Evolutionary conservation across 2,797 vertebrate genomes (phyloP).

Genomic region (Channa striata): DNA sequence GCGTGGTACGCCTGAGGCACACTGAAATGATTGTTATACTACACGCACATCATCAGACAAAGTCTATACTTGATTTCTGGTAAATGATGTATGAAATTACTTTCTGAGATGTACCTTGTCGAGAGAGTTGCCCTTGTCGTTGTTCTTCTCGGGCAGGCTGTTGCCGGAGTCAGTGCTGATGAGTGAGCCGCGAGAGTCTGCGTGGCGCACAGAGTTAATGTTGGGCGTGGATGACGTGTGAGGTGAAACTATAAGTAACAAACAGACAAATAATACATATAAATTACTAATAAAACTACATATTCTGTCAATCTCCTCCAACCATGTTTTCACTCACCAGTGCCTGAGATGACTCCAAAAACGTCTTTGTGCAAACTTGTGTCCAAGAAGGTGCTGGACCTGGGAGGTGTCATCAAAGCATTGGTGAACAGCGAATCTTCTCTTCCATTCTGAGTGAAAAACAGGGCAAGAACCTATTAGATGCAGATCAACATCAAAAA

Average conservation of each 20-base stretch:
- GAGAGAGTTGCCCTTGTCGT: slow-evolving; percentile 92
- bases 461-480: slow-evolving; percentile 2
- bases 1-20: slow-evolving; percentile 4
- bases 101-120: slow-evolving; percentile 89
- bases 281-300: background rate
- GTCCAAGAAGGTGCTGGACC: slow-evolving; percentile 89
- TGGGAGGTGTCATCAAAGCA: slow-evolving; percentile 90
- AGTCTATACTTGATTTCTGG: slow-evolving; percentile 11
- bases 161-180: slow-evolving; percentile 95
- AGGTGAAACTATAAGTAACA: slow-evolving; percentile 87
- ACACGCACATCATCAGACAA: background rate
- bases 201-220: slow-evolving; percentile 90
- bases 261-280: background rate
- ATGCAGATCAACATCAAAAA: background rate
- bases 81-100: slow-evolving; percentile 6
- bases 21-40: slow-evolving; percentile 3
- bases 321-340: slow-evolving; percentile 80
- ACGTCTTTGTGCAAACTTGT: slow-evolving; percentile 94
- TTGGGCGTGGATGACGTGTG: slow-evolving; percentile 93
- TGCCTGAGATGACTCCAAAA: slow-evolving; percentile 96
- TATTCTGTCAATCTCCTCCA: background rate
- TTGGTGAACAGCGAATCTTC: slow-evolving; percentile 87
- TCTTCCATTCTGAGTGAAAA: slow-evolving; percentile 85
- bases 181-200: slow-evolving; percentile 95
- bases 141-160: slow-evolving; percentile 91